A percentile compares a stretch with the other conserved stretches of the same genome.
Conservation (phyloP, 2,113 vertebrate genomes). For the Odobenus rosmarus region DNA sequence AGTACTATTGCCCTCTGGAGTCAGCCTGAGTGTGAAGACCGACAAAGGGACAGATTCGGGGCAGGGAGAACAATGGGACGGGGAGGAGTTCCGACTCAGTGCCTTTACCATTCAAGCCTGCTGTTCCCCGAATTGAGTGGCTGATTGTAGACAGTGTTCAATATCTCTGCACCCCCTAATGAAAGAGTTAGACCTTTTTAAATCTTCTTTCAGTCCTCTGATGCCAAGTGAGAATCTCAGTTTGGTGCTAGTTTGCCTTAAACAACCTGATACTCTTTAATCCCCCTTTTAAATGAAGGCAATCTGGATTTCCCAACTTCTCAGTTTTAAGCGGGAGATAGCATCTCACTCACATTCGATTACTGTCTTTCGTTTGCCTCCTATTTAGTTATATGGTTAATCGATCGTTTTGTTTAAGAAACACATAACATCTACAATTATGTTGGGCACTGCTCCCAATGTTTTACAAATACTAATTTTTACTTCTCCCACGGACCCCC, state of each 20-base stretch:
- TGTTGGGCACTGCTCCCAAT: background rate
- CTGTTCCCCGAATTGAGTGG: background rate
- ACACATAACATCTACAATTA: background rate
- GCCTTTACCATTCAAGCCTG: background rate
- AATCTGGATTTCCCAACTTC: background rate
- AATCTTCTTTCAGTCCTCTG: background rate
- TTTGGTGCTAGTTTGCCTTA: background rate
- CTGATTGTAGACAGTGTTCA: background rate
- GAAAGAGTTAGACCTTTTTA: background rate
- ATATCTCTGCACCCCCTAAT: background rate
- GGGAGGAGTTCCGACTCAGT: background rate
- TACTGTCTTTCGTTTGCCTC: background rate
- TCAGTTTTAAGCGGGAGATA: background rate
- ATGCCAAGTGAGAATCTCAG: no score
- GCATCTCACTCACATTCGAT: background rate
- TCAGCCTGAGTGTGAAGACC: background rate
- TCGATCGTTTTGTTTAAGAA: background rate
- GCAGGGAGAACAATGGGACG: no score
- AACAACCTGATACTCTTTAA: background rate
- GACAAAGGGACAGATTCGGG: background rate
- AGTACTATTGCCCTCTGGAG: background rate
- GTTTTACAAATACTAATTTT: background rate
- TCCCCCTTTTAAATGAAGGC: background rate
- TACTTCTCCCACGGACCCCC: background rate
- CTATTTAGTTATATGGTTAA: background rate